phyloP scores from a whole-genome alignment of 2,797 vertebrate genomes.

The Brachyalestes nurse region DNA sequence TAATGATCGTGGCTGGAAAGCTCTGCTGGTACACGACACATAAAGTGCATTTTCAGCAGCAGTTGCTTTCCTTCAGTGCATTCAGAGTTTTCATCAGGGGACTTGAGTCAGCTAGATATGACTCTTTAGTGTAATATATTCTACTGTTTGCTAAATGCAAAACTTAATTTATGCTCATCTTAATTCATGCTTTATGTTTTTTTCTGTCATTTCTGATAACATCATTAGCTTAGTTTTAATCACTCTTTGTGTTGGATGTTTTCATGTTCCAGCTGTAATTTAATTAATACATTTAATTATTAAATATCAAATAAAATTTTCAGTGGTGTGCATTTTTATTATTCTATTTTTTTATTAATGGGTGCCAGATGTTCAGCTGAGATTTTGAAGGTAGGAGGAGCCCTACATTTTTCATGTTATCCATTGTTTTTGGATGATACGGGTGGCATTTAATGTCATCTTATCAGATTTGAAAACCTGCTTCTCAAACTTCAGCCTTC shows the following conservation, averaged over 20 bases:
- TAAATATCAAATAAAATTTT: not conserved
- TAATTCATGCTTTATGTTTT: not conserved
- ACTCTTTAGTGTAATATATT: not conserved
- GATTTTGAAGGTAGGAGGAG: no score
- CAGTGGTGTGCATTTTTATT: not conserved
- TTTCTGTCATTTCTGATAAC: not conserved
- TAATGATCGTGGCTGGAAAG: not conserved
- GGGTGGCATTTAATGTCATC: no score
- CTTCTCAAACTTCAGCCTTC: no score
- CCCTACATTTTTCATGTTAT: no score
- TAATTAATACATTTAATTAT: not conserved
- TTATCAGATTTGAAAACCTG: no score
- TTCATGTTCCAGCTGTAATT: not conserved
- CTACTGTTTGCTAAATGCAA: not conserved
- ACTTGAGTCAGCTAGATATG: not conserved
- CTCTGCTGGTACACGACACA: not conserved
- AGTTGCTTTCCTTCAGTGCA: not conserved
- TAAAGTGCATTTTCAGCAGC: not conserved
- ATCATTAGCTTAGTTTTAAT: slow-evolving; percentile 3
- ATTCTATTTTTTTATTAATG: not conserved
- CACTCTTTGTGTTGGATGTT: not conserved
- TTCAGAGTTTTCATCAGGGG: not conserved
- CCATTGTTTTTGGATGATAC: no score
- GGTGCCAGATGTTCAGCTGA: no score
- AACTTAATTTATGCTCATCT: not conserved